Evolutionary conservation across 1,140 invertebrate genomes (phyloP), one percentile per base, ranked within the genome.

Genomic region (Anastrepha ludens): DNA sequence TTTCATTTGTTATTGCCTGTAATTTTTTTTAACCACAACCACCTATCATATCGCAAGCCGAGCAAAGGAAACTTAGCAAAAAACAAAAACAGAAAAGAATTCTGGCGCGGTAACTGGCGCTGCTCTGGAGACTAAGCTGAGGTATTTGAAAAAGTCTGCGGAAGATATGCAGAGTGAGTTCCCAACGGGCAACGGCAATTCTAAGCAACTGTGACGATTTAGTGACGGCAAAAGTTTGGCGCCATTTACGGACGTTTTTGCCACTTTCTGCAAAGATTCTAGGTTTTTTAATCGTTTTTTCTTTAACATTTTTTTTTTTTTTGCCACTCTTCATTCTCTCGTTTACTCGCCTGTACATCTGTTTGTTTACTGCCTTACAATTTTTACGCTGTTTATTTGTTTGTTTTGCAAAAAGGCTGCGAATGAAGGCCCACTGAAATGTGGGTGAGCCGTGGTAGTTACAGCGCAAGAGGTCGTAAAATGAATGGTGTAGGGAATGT

Each of bases 141-240:
- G 50, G 50, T 55, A 55, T 11, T 55, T 55, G 50, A 11, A 55
- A 55, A 55, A 55, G 50, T 55, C 50, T 55, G 50, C 11, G 2
- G 50, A 6, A 55, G 50, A 6, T 55, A 55, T 11, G 29, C 3
- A 55, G 11, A 55, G 50, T 11, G 50, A 6, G 60, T 3, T 39
- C 29, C 15, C 44, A 13, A 41, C 15, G 67, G 39, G 29, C 0
- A 29, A 29, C 41, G 67, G 1, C 67, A 13, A 74, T 41, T 39
- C 67, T 74, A 47, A 74, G 67, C 67, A 74, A 74, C 67, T 74
- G 41, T 74, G 41, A 47, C 67, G 67, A 47, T 74, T 74, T 74
- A 74, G 67, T 74, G 39, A 41, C 67, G 67, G 11, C 39, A 13
- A 44, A 74, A 74, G 39, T 74, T 74, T 74, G 17, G 17, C 41